These are phyloP conservation scores for Ostrea edulis DNA, from an alignment of 1,140 invertebrate genomes.

Conservation along the genomic window DNA sequence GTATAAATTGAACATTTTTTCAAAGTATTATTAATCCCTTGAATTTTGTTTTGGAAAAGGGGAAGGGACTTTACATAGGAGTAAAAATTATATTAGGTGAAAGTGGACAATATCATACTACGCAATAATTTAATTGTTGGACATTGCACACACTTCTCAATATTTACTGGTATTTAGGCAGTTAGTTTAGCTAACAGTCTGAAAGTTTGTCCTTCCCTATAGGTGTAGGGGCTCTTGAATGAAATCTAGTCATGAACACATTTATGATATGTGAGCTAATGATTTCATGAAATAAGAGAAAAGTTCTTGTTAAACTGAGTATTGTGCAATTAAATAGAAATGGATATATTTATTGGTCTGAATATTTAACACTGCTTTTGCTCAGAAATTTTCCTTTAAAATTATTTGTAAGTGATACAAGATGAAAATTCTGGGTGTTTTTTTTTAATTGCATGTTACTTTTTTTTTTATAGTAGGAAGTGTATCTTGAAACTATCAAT, in stretches of 20 bases:
- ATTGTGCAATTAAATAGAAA: not conserved
- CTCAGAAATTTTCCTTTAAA: not conserved
- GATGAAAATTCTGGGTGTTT: not conserved
- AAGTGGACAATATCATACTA: not conserved
- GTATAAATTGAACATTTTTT: not conserved
- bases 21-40: not conserved
- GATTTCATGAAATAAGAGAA: constrained; percentile 14
- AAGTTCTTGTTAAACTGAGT: not conserved
- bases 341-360: not conserved
- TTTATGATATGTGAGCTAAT: not conserved
- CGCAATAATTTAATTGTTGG: not conserved
- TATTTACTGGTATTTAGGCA: not conserved
- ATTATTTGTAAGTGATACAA: not conserved
- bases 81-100: not conserved
- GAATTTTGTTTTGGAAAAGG: not conserved
- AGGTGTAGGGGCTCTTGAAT: constrained; percentile 6
- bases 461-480: not conserved
- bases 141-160: not conserved
- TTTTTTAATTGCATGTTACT: not conserved
- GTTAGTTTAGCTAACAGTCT: not conserved
- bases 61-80: not conserved
- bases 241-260: constrained; percentile 34
- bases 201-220: not conserved
- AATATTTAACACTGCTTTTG: not conserved
- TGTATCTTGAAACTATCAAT: not conserved